Conservation (phyloP, 2,797 vertebrate species). For the Meriones psammophilus region DNA sequence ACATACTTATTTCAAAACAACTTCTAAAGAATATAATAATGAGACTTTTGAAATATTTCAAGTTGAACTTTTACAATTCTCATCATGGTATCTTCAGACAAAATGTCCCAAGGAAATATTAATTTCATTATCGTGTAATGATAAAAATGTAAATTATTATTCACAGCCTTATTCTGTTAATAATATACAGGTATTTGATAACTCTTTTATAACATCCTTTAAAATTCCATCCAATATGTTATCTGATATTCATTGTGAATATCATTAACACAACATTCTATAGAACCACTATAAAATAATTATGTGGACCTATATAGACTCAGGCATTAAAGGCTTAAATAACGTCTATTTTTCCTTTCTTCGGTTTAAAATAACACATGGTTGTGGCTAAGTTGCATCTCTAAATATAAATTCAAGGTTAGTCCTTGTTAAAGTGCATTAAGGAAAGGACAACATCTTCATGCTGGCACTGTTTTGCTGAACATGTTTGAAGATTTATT, state of each 20-base stretch:
- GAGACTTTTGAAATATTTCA: conserved; percentile 58
- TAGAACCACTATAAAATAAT: neutral
- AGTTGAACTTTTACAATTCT: conserved; percentile 32
- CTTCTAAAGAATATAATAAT: conserved; percentile 28
- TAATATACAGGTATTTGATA: neutral
- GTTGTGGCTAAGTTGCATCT: neutral
- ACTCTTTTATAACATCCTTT: neutral
- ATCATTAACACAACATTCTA: neutral
- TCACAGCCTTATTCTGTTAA: neutral
- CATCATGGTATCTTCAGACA: neutral
- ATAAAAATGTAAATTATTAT: neutral
- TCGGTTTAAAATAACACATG: neutral
- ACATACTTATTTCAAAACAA: conserved; percentile 66
- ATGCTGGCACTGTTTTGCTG: conserved; percentile 54
- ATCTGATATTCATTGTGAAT: neutral
- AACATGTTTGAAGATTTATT: conserved; percentile 79
- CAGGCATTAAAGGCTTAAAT: neutral
- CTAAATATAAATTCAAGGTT: conserved; percentile 69
- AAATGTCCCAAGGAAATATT: neutral
- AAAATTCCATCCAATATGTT: neutral
- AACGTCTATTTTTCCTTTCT: neutral
- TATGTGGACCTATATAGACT: neutral
- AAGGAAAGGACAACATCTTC: conserved; percentile 40
- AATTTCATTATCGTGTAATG: neutral
- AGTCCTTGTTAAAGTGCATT: conserved; percentile 47